Evolutionary conservation across 2,888 invertebrate species (phyloP), one percentile per base, ranked within the genome.

Genomic region (Sarcophaga subvicina): DNA sequence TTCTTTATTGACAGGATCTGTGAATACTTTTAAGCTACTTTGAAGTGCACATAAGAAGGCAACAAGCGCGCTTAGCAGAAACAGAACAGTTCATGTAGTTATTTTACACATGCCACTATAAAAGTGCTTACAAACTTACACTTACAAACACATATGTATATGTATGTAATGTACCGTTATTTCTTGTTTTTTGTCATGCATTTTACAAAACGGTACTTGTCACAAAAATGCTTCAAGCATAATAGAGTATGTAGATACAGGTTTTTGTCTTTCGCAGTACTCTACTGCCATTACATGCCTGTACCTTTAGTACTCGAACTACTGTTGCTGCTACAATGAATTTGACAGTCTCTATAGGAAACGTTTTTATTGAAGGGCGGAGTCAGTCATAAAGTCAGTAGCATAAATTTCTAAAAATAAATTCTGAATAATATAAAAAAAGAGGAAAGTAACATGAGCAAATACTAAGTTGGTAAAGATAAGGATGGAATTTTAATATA

Each of bases 181-280:
- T 71, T 4, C 22, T 62, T 14, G 47, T 75, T 75, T 64, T 71
- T 73, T 64, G n/a, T n/a, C n/a, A n/a, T n/a, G n/a, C 12, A 49
- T 75, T 83, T 54, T 60, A 79, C 45, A 80, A 75, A 64, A 80
- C 59, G 70, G 83, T 45, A 80, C 79, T 83, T 83, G 79, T 83
- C n/a, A 79, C 60, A 79, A 83, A 83, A 83, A 75, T 70, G 79
- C 83, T 83, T 83, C 75, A 83, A 75, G 70, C 59, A 75, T 67
- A 70, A 80, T 70, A 79, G 60, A 64, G 79, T 75, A 70, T 79
- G 73, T 1, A 47, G 45, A 73, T 69, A 25, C 62, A 5, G 20
- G n/a, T 67, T 45, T 66, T 20, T 67, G n/a, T 71, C 14, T 47
- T 14, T 25, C 14, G 37, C 73, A 66, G 14, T 64, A 4, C 67